Percentiles rank a stretch among this genome's conserved stretches.
Evolutionary conservation across 2,113 vertebrate species (phyloP).

Genomic region (Carassius auratus): DNA sequence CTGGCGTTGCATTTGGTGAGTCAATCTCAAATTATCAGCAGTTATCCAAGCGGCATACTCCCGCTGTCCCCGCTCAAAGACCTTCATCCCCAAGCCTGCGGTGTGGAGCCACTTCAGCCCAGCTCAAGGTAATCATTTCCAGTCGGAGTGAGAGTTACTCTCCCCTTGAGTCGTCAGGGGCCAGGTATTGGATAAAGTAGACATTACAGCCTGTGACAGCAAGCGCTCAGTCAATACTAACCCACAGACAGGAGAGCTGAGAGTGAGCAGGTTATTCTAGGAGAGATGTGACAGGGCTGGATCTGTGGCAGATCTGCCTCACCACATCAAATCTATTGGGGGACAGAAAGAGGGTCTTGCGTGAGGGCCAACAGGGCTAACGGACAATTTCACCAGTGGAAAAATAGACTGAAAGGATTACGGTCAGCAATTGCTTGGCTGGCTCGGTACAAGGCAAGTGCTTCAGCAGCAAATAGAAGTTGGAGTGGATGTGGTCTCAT

Average conservation of each 20-base stretch:
- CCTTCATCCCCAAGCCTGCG: not conserved
- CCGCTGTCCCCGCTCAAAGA: not conserved
- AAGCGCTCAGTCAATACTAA: slow-evolving; percentile 26
- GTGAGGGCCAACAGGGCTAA: not conserved
- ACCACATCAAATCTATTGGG: not conserved
- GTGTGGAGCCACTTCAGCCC: not conserved
- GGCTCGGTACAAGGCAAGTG: not conserved
- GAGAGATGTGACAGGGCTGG: not conserved
- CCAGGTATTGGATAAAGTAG: not conserved
- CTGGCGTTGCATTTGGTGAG: not conserved
- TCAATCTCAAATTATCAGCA: slow-evolving; percentile 5
- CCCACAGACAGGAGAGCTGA: slow-evolving; percentile 2
- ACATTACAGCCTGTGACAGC: slow-evolving; percentile 5
- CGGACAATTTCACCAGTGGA: not conserved
- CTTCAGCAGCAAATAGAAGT: not conserved
- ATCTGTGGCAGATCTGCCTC: not conserved
- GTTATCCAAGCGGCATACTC: not conserved
- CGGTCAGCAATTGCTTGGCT: not conserved
- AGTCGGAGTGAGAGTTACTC: not conserved
- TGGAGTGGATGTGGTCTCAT: not conserved
- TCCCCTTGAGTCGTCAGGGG: not conserved
- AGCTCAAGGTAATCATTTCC: not conserved
- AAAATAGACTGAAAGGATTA: not conserved
- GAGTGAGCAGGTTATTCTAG: not conserved
- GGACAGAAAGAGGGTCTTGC: not conserved